A percentile compares a stretch with the other conserved stretches of the same genome.
These are phyloP conservation scores for Tamias sibiricus DNA, from an alignment of 2,113 vertebrate species.

Conservation along the genomic window DNA sequence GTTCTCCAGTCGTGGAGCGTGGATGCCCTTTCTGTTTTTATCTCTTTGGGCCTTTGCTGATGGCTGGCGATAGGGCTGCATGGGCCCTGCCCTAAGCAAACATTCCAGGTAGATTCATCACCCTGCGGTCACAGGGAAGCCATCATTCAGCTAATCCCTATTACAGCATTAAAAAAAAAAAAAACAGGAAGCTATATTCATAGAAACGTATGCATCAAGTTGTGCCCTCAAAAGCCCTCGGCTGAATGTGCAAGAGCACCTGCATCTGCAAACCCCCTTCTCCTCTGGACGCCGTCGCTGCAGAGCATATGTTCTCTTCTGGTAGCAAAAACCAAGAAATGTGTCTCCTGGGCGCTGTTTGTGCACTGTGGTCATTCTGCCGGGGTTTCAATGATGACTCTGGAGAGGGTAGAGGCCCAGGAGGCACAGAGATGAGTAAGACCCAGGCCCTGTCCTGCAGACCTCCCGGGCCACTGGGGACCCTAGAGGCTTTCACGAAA, in stretches of 20 bases:
- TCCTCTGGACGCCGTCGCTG: not conserved
- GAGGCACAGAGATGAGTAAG: not conserved
- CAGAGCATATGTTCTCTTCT: not conserved
- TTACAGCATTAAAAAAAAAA: not conserved
- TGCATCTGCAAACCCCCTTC: not conserved
- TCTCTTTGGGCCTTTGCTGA: not conserved
- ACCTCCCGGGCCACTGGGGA: not conserved
- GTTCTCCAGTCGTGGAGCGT: not conserved
- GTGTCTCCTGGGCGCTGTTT: not conserved
- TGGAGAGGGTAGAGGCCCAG: too few relatives aligned
- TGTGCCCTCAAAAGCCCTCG: not conserved
- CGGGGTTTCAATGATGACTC: fast-evolving
- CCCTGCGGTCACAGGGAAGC: not conserved
- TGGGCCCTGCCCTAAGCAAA: not conserved
- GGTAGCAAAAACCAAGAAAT: not conserved
- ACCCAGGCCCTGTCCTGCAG: not conserved
- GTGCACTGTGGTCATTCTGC: not conserved
- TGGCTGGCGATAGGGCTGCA: not conserved
- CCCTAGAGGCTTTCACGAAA: not conserved
- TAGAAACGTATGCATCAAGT: not conserved
- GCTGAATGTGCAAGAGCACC: not conserved
- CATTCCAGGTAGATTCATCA: not conserved
- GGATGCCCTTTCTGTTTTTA: not conserved
- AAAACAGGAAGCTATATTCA: not conserved
- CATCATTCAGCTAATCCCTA: not conserved